These are phyloP conservation scores for Erythrolamprus reginae DNA, from an alignment of 2,113 vertebrate species.

Conservation along the genomic window DNA sequence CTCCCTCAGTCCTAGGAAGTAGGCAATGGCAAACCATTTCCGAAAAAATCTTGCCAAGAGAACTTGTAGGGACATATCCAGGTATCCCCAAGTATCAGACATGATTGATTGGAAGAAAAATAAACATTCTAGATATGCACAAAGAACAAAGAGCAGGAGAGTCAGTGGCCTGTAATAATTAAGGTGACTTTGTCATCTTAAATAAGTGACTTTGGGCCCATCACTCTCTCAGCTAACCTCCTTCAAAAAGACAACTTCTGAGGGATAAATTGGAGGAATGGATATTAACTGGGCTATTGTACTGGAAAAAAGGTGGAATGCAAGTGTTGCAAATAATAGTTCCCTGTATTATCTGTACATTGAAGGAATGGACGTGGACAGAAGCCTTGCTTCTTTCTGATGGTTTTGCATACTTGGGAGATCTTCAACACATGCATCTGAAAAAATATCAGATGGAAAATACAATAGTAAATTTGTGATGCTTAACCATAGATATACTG, in stretches of 20 bases:
- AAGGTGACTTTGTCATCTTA: too few relatives aligned
- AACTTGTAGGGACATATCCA: too few relatives aligned
- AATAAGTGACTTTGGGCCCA: neutral
- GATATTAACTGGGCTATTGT: neutral
- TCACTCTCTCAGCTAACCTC: neutral
- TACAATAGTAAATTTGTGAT: neutral
- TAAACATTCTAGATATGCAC: neutral
- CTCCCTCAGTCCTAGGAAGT: too few relatives aligned
- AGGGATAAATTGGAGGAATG: neutral
- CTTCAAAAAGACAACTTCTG: neutral
- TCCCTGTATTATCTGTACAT: neutral
- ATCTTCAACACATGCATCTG: neutral
- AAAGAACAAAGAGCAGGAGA: neutral
- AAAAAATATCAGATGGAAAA: neutral
- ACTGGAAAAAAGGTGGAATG: neutral
- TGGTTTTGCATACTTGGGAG: neutral
- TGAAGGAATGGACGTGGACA: neutral
- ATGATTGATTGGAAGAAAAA: too few relatives aligned
- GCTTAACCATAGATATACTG: too few relatives aligned
- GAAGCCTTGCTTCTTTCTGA: neutral
- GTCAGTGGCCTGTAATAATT: neutral
- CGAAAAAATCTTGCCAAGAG: too few relatives aligned
- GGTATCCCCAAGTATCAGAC: too few relatives aligned
- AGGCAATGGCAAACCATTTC: too few relatives aligned
- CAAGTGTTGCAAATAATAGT: neutral